A percentile compares a stretch with the other conserved stretches of the same genome.
phyloP scores from a whole-genome alignment of 2,797 vertebrate species.

The Syndactyla subalaris region DNA sequence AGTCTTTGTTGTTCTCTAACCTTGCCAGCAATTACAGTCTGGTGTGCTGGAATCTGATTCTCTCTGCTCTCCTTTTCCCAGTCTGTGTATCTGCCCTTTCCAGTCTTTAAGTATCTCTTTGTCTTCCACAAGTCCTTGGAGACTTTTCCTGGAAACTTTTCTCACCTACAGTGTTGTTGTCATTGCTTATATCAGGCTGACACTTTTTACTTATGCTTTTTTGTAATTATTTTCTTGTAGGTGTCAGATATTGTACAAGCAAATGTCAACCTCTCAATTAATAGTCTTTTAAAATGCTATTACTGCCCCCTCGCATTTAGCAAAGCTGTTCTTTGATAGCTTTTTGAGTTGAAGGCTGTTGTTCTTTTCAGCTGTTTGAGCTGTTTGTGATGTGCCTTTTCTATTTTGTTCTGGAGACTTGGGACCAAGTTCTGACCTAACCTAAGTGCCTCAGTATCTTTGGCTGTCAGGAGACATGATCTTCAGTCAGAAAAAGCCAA shows the following conservation, averaged over 20 bases:
- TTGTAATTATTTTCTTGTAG: background rate
- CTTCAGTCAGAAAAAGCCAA: conserved; percentile 28
- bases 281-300: background rate
- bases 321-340: background rate
- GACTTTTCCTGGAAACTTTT: background rate
- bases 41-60: background rate
- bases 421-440: background rate
- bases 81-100: background rate
- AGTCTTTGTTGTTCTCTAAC: background rate
- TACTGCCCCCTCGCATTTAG: background rate
- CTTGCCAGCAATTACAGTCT: background rate
- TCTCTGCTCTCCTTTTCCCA: background rate
- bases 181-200: background rate
- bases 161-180: background rate
- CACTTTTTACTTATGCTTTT: background rate
- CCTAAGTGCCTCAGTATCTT: background rate
- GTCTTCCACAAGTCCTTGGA: background rate
- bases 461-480: background rate
- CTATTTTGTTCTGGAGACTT: background rate
- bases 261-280: background rate
- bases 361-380: background rate
- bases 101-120: background rate
- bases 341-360: background rate
- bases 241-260: background rate
- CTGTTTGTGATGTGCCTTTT: background rate